Evolutionary conservation across 2,113 vertebrate genomes (phyloP).

Genomic region (Puma concolor): DNA sequence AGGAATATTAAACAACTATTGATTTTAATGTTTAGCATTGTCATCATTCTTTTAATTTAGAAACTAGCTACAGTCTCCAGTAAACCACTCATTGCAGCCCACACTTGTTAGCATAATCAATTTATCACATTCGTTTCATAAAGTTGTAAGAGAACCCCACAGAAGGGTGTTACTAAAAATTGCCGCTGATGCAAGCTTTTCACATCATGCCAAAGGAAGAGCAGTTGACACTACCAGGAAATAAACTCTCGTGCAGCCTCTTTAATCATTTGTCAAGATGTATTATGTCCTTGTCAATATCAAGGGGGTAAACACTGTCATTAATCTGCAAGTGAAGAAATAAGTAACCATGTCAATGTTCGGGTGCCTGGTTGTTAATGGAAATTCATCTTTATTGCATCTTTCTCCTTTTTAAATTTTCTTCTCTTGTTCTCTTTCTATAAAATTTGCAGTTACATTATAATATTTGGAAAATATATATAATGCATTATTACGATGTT

Average conservation of each 20-base stretch:
- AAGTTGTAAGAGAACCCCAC: constrained; percentile 28
- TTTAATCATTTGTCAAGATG: constrained; percentile 76
- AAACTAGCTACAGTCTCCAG: not conserved
- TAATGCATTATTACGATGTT: constrained; percentile 66
- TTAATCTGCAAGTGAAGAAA: constrained; percentile 74
- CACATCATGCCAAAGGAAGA: constrained; percentile 63
- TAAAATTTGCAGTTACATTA: constrained; percentile 68
- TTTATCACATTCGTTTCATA: constrained; percentile 59
- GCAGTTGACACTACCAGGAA: constrained; percentile 52
- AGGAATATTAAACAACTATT: not conserved
- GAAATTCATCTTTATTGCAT: constrained; percentile 45
- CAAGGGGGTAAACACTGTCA: constrained; percentile 71
- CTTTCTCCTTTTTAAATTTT: constrained; percentile 55
- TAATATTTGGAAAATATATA: constrained; percentile 67
- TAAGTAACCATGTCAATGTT: constrained; percentile 49
- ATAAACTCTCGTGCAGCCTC: constrained; percentile 42
- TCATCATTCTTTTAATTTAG: constrained; percentile 51
- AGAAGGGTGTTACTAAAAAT: constrained; percentile 62
- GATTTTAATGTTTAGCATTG: constrained; percentile 9
- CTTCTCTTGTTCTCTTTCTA: constrained; percentile 55
- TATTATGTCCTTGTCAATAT: constrained; percentile 71
- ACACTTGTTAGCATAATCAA: constrained; percentile 54
- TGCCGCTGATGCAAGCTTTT: constrained; percentile 67
- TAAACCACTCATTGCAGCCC: not conserved
- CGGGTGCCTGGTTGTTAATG: constrained; percentile 54